Evolutionary conservation across 2,797 vertebrate species (phyloP).

Genomic region (Hydrocynus forskahlii): DNA sequence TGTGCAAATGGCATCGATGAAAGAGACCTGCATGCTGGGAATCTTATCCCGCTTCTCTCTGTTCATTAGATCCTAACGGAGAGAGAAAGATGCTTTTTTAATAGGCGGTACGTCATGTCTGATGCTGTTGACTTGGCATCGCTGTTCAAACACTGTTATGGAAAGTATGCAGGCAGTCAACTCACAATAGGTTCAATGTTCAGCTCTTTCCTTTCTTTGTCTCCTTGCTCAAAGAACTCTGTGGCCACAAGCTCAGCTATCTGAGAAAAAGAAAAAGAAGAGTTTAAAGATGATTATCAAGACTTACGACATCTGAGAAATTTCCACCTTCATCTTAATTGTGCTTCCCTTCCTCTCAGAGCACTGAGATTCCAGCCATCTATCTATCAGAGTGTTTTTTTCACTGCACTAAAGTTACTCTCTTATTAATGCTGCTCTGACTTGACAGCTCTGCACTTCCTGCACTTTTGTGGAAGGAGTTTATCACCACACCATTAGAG

Average conservation of each 20-base stretch:
- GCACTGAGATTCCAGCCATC: neutral
- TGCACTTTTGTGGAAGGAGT: constrained; percentile 14
- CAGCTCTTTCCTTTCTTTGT: constrained; percentile 92
- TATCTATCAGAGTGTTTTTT: neutral
- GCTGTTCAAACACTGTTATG: constrained; percentile 22
- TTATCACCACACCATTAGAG: constrained; percentile 8
- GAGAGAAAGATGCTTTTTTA: constrained; percentile 34
- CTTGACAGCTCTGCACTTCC: constrained; percentile 26
- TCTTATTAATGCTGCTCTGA: neutral
- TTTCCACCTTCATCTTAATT: neutral
- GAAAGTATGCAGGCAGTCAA: constrained; percentile 31
- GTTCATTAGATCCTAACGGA: constrained; percentile 94
- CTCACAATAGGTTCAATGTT: constrained; percentile 96
- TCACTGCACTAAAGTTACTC: constrained; percentile 1
- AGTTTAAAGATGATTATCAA: constrained; percentile 19
- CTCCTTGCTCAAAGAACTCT: constrained; percentile 98
- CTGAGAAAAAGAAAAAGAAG: constrained; percentile 71
- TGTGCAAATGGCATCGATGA: constrained; percentile 95
- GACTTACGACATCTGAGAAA: neutral
- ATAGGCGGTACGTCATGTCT: constrained; percentile 13
- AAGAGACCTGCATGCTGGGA: constrained; percentile 98
- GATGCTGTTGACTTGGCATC: neutral
- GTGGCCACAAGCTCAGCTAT: constrained; percentile 95
- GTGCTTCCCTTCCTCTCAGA: neutral
- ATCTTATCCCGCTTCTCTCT: constrained; percentile 97